Evolutionary conservation across 2,113 vertebrate genomes (phyloP).

Genomic region (Mormoops blainvillei): DNA sequence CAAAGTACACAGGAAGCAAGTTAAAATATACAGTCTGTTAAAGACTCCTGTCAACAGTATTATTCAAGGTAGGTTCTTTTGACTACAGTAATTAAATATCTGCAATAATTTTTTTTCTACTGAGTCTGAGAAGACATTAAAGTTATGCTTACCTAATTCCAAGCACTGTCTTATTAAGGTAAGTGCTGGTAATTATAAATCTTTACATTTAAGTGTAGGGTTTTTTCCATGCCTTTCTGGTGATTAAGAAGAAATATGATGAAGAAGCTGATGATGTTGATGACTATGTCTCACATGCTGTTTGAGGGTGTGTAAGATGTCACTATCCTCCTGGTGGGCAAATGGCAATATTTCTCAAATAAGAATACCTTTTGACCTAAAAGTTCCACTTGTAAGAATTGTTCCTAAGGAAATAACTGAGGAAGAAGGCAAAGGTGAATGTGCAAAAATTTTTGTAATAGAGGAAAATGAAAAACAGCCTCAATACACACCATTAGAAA

Average conservation of each 20-base stretch:
- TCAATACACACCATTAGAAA: not conserved
- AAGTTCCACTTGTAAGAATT: slow-evolving; percentile 48
- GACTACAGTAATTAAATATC: slow-evolving; percentile 84
- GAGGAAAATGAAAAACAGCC: not conserved
- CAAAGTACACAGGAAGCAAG: slow-evolving; percentile 57
- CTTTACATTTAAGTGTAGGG: slow-evolving; percentile 66
- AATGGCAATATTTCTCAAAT: slow-evolving; percentile 46
- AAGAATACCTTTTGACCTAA: slow-evolving; percentile 36
- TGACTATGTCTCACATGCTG: slow-evolving; percentile 24
- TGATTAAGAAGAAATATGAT: slow-evolving; percentile 66
- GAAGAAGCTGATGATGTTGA: slow-evolving; percentile 54
- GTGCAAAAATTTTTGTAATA: not conserved
- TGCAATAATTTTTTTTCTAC: slow-evolving; percentile 80
- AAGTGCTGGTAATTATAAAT: slow-evolving; percentile 80
- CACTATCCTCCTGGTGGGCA: slow-evolving; percentile 41
- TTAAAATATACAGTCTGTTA: slow-evolving; percentile 67
- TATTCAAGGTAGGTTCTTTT: slow-evolving; percentile 78
- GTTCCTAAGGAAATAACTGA: slow-evolving; percentile 58
- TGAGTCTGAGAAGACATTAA: slow-evolving; percentile 79
- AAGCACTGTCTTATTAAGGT: slow-evolving; percentile 79
- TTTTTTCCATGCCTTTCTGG: slow-evolving; percentile 70
- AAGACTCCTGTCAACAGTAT: slow-evolving; percentile 63
- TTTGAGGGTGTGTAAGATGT: slow-evolving; percentile 59
- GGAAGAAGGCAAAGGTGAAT: slow-evolving; percentile 27
- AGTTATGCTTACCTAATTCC: slow-evolving; percentile 79